These are phyloP conservation scores for Lysandra bellargus DNA, from an alignment of 2,888 invertebrate genomes.

Conservation along the genomic window DNA sequence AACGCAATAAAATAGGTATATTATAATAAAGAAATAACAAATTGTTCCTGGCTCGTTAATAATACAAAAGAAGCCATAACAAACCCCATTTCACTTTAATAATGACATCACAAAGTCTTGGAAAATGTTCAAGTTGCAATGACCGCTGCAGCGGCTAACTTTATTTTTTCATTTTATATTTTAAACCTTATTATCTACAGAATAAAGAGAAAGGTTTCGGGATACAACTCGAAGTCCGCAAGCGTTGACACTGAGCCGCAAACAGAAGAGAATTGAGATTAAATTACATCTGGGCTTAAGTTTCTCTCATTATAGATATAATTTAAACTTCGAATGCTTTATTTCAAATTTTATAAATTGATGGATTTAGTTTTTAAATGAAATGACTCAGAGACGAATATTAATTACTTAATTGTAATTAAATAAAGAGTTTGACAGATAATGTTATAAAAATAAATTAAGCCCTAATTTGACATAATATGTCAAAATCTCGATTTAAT, in stretches of 20 bases:
- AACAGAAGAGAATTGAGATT: conserved; percentile 72
- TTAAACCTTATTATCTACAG: conserved; percentile 41
- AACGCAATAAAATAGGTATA: conserved; percentile 35
- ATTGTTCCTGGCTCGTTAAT: conserved; percentile 52
- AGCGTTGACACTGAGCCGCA: conserved; percentile 73
- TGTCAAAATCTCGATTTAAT: too few relatives aligned
- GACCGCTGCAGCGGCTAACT: conserved; percentile 59
- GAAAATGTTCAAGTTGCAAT: conserved; percentile 67
- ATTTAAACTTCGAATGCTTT: conserved; percentile 38
- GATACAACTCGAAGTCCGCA: conserved; percentile 62
- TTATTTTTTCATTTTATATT: conserved; percentile 38
- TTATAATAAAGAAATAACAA: conserved; percentile 41
- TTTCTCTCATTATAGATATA: conserved; percentile 64
- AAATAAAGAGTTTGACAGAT: too few relatives aligned
- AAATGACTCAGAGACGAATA: too few relatives aligned
- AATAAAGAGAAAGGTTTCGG: conserved; percentile 42
- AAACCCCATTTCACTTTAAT: conserved; percentile 66
- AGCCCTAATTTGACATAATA: too few relatives aligned
- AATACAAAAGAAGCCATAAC: conserved; percentile 59
- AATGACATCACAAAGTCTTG: conserved; percentile 64
- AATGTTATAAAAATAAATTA: too few relatives aligned
- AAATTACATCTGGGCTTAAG: conserved; percentile 68
- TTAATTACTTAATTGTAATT: too few relatives aligned
- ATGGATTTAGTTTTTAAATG: too few relatives aligned
- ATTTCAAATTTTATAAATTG: background rate